Evolutionary conservation across 2,113 vertebrate genomes (phyloP).

Genomic region (Balaeniceps rex): DNA sequence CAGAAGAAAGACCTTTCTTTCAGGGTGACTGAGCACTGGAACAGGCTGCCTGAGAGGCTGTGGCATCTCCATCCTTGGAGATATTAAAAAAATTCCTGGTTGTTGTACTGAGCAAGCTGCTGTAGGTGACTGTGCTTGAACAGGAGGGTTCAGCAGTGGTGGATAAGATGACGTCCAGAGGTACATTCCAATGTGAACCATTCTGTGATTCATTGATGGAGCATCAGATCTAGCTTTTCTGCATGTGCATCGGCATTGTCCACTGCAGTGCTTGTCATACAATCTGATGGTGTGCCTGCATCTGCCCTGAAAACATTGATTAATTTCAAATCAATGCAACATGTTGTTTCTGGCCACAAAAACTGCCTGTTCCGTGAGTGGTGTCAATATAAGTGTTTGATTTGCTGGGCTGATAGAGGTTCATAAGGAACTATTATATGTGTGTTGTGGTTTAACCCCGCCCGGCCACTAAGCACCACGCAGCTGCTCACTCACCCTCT

Average conservation of each 20-base stretch:
- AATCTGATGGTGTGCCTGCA: background rate
- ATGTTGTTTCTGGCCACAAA: background rate
- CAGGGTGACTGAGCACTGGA: background rate
- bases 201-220: background rate
- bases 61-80: background rate
- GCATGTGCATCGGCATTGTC: background rate
- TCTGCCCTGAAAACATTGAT: background rate
- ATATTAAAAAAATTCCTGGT: background rate
- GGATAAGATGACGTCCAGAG: background rate
- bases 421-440: background rate
- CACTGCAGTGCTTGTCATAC: background rate
- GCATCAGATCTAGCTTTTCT: background rate
- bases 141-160: background rate
- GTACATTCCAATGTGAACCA: background rate
- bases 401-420: background rate
- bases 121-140: background rate
- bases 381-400: background rate
- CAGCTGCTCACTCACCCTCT: too few species aligned
- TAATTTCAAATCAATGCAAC: background rate
- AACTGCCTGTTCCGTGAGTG: background rate
- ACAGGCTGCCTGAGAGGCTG: background rate
- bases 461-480: too few species aligned
- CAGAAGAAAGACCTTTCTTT: background rate
- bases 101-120: background rate
- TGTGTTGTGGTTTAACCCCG: too few species aligned